Evolutionary conservation across 2,888 invertebrate species (phyloP).

Genomic region (Meghimatium bilineatum): DNA sequence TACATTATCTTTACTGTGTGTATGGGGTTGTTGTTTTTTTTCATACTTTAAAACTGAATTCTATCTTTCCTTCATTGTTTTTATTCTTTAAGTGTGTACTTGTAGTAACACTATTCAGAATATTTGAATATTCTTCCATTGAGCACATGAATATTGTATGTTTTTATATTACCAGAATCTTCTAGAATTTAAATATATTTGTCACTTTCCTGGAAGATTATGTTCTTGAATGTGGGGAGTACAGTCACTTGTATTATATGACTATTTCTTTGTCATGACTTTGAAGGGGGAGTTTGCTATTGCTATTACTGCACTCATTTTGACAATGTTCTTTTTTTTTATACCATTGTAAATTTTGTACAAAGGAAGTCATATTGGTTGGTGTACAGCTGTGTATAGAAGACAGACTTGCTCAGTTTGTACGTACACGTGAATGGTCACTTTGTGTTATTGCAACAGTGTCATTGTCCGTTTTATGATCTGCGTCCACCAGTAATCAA

Average conservation of each 20-base stretch:
- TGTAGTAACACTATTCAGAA: background rate
- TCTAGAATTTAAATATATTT: too few relatives aligned
- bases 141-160: conserved; percentile 7
- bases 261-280: background rate
- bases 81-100: background rate
- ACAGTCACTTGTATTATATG: background rate
- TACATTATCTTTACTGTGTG: background rate
- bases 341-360: conserved; percentile 39
- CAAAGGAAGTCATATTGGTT: conserved; percentile 29
- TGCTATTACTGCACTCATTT: background rate
- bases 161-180: background rate
- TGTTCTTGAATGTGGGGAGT: background rate
- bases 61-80: background rate
- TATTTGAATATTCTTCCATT: background rate
- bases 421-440: background rate
- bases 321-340: background rate
- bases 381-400: conserved; percentile 23
- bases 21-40: background rate
- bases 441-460: background rate
- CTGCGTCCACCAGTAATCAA: too few relatives aligned
- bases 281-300: background rate
- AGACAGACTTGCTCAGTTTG: background rate
- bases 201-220: too few relatives aligned
- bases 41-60: too few relatives aligned
- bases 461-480: too few relatives aligned